Base-by-base conservation (phyloP, 2,888 invertebrate species). In the Sceliomorpha sp. region DNA sequence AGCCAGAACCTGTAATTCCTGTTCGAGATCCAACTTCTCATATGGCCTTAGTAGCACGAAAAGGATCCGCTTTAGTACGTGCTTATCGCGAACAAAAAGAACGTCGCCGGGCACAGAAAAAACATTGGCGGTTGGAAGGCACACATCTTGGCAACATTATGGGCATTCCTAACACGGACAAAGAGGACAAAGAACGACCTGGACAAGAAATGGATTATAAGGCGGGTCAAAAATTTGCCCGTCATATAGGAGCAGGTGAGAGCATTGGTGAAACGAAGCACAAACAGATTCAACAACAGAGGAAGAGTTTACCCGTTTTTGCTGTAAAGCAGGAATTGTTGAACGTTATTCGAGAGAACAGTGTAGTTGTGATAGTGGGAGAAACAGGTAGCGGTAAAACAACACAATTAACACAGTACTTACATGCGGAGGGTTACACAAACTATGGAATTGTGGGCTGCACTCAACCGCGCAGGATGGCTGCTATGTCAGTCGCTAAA, bases 401-500 rank as follows among this genome's bases (percentile, higher is more conserved):
- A 0, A 99, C 99, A 0, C 99, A 99, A 84, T 89, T 99, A 29
- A 98, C 98, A 0, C 99, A 99, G 88, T 99, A 98, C 87, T 90
- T 99, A 0, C 97, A 98, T 86, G 99, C 99, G 88, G 98, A 98
- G 79, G 99, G 99, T 0, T 96, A 96, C 89, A 97, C 96, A 78
- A 92, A 92, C 73, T 92, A 93, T 78, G 98, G 98, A 15, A 95
- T 96, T 92, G 96, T 99, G 76, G 99, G 99, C 0, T 99, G 99
- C 88, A 99, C 99, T 0, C 99, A 99, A 20, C 99, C 99, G 0
- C 90, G 99, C 69, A 91, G 98, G 90, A 98, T 99, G 0, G 99
- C 99, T 36, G 99, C 99, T 70, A 99, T 99, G 99, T 98, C 98
- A 0, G 99, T 99, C 0, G 99, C 99, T 0, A 99, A 99, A 89